Evolutionary conservation across 1,140 invertebrate species (phyloP).

Genomic region (Halesus radiatus): DNA sequence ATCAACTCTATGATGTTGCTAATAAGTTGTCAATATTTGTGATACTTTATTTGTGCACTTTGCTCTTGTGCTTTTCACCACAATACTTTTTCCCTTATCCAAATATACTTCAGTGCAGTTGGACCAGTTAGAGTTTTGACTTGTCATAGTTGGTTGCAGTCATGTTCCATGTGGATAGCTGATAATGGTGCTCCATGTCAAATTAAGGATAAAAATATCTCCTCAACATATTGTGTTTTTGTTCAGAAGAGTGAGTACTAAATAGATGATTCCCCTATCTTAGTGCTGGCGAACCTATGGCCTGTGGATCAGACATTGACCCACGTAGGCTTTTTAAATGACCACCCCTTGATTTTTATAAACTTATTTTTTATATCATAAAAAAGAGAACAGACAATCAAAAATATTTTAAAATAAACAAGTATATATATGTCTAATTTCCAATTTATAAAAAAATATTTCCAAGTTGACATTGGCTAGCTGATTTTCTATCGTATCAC

Average conservation of each 20-base stretch:
- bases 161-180: conserved; percentile 6
- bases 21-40: conserved; percentile 60
- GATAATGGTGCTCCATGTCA: conserved; percentile 68
- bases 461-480: too few species aligned
- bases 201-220: conserved; percentile 67
- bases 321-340: too few species aligned
- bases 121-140: background rate
- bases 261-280: background rate
- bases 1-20: background rate
- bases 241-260: conserved; percentile 64
- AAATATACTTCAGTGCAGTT: conserved; percentile 59
- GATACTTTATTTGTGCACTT: conserved; percentile 64
- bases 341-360: too few species aligned
- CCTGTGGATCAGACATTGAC: too few species aligned
- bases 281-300: too few species aligned
- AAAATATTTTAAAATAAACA: too few species aligned
- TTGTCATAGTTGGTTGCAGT: background rate
- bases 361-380: too few species aligned
- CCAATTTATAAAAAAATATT: too few species aligned
- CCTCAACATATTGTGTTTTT: conserved; percentile 67
- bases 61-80: conserved; percentile 63
- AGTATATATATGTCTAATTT: too few species aligned
- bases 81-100: conserved; percentile 66
- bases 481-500: too few species aligned
- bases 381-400: too few species aligned